Percentiles rank a stretch among this genome's conserved stretches.
phyloP scores from a whole-genome alignment of 53 echinoderm and acorn worm species.

The Luidia sarsii region DNA sequence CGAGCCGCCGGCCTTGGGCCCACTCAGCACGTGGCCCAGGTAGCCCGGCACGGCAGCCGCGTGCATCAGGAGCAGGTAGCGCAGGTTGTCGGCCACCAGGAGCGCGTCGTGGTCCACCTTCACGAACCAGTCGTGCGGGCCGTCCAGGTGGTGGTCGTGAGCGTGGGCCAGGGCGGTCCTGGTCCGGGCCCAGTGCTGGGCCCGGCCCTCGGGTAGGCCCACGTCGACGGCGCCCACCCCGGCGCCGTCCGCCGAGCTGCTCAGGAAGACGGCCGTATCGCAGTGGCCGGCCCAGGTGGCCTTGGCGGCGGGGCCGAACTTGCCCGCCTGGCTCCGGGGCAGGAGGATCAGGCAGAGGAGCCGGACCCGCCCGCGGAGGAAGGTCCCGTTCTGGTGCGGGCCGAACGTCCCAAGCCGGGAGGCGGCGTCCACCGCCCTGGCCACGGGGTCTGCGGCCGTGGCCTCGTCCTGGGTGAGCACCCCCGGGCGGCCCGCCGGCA shows the following conservation, averaged over 20 bases:
- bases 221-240: constrained; percentile 40
- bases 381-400: constrained; percentile 58
- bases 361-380: constrained; percentile 51
- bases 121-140: constrained; percentile 80
- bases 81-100: constrained; percentile 78
- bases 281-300: constrained; percentile 76
- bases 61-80: constrained; percentile 74
- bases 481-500: neutral
- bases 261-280: constrained; percentile 59
- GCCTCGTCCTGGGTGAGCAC: neutral
- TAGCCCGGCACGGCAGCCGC: constrained; percentile 73
- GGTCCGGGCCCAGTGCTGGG: constrained; percentile 55
- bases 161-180: constrained; percentile 54
- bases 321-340: neutral
- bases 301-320: constrained; percentile 32
- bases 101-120: constrained; percentile 64
- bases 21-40: constrained; percentile 77
- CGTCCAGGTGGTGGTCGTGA: constrained; percentile 37
- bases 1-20: constrained; percentile 48
- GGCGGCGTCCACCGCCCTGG: constrained; percentile 22
- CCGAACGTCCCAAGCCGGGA: constrained; percentile 56
- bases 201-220: constrained; percentile 45
- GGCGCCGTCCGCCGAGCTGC: constrained; percentile 20
- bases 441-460: neutral
- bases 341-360: constrained; percentile 69